Conservation (phyloP, 2,888 invertebrate genomes). For the Helleia helle region DNA sequence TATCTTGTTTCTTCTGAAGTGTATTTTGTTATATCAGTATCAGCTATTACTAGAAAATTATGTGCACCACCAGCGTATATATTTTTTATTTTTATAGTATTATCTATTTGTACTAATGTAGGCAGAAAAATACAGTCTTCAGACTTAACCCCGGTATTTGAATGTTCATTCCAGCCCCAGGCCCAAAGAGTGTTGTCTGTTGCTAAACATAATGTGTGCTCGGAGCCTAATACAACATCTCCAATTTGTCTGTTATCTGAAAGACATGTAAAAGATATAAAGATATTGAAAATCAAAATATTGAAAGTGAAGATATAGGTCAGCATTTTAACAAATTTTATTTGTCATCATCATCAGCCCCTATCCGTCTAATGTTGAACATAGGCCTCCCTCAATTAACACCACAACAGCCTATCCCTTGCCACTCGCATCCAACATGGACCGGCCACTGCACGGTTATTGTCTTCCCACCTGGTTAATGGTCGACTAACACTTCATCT, state of each 20-base stretch:
- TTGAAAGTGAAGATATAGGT: no score
- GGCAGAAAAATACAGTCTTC: conserved; percentile 40
- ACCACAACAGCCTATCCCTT: no score
- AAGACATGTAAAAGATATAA: conserved; percentile 25
- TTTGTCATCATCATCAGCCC: no score
- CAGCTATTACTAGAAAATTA: conserved; percentile 48
- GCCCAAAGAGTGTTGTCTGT: conserved; percentile 78
- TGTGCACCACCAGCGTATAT: conserved; percentile 61
- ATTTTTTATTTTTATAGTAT: conserved; percentile 30
- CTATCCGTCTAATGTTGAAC: no score
- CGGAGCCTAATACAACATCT: conserved; percentile 82
- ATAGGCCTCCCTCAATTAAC: no score
- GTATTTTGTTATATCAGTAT: conserved; percentile 12
- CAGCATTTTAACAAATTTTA: no score
- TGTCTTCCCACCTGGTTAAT: no score
- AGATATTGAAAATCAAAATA: background rate
- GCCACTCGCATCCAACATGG: no score
- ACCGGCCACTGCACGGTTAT: no score
- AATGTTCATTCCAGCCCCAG: conserved; percentile 96
- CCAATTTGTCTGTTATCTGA: conserved; percentile 58
- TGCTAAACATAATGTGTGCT: conserved; percentile 83
- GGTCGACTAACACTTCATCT: no score
- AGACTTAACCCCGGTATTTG: conserved; percentile 82
- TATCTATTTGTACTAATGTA: conserved; percentile 38
- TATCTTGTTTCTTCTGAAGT: background rate